Evolutionary conservation across 2,888 invertebrate genomes (phyloP).

Genomic region (Sabatieria punctata): DNA sequence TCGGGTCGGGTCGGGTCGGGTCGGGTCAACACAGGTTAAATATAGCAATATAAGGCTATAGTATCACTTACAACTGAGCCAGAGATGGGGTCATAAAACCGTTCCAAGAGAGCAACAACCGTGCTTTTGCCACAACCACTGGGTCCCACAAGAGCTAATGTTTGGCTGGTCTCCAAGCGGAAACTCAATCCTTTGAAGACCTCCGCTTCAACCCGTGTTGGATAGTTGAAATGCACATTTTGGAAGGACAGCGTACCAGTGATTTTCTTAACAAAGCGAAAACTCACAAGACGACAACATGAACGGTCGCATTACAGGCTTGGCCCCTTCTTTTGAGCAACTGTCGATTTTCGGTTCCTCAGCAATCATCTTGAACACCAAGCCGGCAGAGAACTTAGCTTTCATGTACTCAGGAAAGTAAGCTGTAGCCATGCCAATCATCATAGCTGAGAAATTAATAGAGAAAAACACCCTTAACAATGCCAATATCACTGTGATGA

Average conservation of each 20-base stretch:
- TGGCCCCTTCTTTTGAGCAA: constrained; percentile 23
- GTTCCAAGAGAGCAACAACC: constrained; percentile 43
- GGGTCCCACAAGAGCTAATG: too few species aligned
- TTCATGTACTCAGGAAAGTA: too few species aligned
- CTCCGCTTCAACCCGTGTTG: constrained; percentile 28
- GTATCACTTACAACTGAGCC: constrained; percentile 48
- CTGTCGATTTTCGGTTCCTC: constrained; percentile 31
- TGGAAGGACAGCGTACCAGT: constrained; percentile 18
- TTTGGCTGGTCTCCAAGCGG: too few species aligned
- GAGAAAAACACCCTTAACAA: constrained; percentile 41
- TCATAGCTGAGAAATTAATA: constrained; percentile 39
- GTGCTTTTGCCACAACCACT: constrained; percentile 37
- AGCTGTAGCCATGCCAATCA: constrained; percentile 34
- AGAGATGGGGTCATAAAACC: constrained; percentile 58
- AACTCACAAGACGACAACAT: too few species aligned
- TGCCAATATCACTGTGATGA: too few species aligned
- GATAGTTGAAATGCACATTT: constrained; percentile 33
- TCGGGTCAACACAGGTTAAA: too few species aligned
- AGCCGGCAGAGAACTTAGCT: constrained; percentile 31
- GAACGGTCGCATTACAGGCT: too few species aligned
- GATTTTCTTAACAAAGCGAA: constrained; percentile 16
- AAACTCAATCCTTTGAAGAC: too few species aligned
- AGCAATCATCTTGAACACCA: constrained; percentile 33
- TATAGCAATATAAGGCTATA: too few species aligned
- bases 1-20: too few species aligned